Evolutionary conservation across 1,140 invertebrate genomes (phyloP).

Genomic region (Acromyrmex heyeri): DNA sequence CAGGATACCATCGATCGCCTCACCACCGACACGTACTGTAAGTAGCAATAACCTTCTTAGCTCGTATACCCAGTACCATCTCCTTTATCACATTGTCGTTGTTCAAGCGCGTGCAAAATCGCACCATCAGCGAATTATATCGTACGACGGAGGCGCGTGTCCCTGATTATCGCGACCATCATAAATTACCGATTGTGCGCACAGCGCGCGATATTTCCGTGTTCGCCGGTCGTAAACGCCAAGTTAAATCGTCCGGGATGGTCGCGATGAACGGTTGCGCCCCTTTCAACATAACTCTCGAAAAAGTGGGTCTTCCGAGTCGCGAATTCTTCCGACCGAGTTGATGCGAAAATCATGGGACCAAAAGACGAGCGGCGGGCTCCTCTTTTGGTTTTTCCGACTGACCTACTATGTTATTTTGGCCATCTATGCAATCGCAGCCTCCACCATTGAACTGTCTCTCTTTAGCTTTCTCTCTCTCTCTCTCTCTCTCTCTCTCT

Average conservation of each 20-base stretch:
- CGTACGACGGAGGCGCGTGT: not conserved
- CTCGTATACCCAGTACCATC: not conserved
- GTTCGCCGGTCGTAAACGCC: slow-evolving; percentile 23
- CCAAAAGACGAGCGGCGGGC: not conserved
- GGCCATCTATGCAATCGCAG: slow-evolving; percentile 2
- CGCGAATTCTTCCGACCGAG: slow-evolving; percentile 37
- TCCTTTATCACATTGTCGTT: not conserved
- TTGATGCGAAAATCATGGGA: slow-evolving; percentile 2
- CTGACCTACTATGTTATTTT: slow-evolving; percentile 51
- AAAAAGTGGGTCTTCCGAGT: slow-evolving; percentile 44
- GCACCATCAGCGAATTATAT: not conserved
- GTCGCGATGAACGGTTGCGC: not conserved
- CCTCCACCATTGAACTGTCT: not conserved
- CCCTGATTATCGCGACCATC: slow-evolving; percentile 44
- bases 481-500: not conserved
- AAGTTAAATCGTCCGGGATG: slow-evolving; percentile 32
- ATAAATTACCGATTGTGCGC: slow-evolving; percentile 16
- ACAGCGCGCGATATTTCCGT: not conserved
- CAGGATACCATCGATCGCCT: slow-evolving; percentile 96
- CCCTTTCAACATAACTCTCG: not conserved
- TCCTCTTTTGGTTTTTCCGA: not conserved
- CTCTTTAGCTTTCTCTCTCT: not conserved
- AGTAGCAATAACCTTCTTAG: slow-evolving; percentile 86
- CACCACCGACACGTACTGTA: slow-evolving; percentile 96
- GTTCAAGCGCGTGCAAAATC: slow-evolving; percentile 16